Base-by-base conservation (phyloP, 2,113 vertebrate genomes). In the Erythrolamprus reginae region DNA sequence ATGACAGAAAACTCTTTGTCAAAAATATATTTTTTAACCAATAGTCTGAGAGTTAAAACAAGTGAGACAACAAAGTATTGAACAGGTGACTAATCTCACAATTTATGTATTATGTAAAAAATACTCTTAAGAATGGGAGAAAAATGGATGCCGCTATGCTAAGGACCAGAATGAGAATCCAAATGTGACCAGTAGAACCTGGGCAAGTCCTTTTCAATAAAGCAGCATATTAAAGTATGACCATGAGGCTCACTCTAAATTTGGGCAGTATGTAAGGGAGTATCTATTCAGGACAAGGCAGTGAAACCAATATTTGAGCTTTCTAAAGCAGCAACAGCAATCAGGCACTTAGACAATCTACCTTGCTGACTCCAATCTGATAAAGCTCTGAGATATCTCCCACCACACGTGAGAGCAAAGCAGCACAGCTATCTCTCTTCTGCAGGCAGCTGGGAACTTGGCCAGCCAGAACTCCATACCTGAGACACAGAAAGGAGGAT, bases 321-420 rank as follows among this genome's bases (percentile, higher is more conserved):
- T 33, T 48, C 21, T 82, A 26, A 50, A 83, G 28, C 26, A 23
- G 1, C 3, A 45, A 17, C 10, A 8, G 19, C 5, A 91, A 21
- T 23, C 21, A 77, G 70, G 55, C 8, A n/a, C 84, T 42, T 51
- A 58, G 52, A 83, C 23, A 61, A n/a, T 50, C 90, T 93, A 99
- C 98, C 98, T 99, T 98, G 87, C 97, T 98, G 91, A 97, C 82
- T 93, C 98, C 98, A 5, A 99, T 96, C 94, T 98, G 98, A 92
- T 97, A 99, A 89, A 98, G 97, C 1, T 95, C 94, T 0, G 98
- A 97, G 53, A 97, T 95, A 5, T 91, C 95, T 24, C 95, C 98
- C 87, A 97, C 0, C 12, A 97, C 88, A 0, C 47, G 93, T 26
- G 96, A 95, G 90, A 99, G 95, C 91, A 99, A 92, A 56, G 95